phyloP scores from a whole-genome alignment of 2,797 vertebrate genomes.

The Petrocephalus sullivani region DNA sequence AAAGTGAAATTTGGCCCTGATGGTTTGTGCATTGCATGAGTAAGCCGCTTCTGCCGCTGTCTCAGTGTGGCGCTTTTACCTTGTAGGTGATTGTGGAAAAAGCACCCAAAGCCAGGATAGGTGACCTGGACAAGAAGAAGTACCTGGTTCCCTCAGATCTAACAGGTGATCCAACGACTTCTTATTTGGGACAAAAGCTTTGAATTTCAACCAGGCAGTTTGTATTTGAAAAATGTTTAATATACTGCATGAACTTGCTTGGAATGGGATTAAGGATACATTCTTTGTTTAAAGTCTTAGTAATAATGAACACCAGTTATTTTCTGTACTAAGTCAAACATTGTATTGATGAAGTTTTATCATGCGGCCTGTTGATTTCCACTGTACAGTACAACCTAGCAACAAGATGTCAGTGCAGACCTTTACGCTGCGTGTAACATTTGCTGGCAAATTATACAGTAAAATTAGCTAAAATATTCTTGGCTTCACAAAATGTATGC shows the following conservation, averaged over 20 bases:
- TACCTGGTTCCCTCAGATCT: conserved; percentile 88
- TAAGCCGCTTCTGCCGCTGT: neutral
- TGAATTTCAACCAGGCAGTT: neutral
- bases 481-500: neutral
- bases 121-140: conserved; percentile 92
- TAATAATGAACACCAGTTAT: neutral
- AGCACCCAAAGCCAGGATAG: conserved; percentile 89
- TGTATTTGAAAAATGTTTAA: neutral
- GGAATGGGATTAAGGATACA: neutral
- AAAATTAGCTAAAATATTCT: neutral
- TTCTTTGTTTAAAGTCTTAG: neutral
- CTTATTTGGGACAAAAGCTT: neutral
- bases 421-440: neutral
- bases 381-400: neutral
- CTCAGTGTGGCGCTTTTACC: conserved; percentile 3
- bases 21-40: neutral
- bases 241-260: neutral
- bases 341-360: neutral
- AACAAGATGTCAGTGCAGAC: neutral
- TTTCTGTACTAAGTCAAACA: neutral
- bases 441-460: neutral
- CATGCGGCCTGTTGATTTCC: neutral
- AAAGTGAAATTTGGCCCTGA: neutral
- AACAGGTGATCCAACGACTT: conserved; percentile 65
- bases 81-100: conserved; percentile 87